Conservation (phyloP, 2,797 vertebrate species). For the Melanotaenia boesemani region DNA sequence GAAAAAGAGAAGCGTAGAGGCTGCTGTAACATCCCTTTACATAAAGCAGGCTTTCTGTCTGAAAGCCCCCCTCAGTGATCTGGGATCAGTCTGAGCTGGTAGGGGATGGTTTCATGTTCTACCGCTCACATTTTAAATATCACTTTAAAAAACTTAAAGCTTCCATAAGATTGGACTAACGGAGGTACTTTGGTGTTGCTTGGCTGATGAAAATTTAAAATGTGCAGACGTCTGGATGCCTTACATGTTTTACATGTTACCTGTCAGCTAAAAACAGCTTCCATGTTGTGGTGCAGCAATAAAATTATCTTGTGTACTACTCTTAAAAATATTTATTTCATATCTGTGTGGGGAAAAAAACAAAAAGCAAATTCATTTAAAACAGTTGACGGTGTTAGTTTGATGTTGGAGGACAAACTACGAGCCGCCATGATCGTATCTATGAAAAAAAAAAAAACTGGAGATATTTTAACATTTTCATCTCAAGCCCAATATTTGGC, state of each 20-base stretch:
- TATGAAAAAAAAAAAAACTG: constrained; percentile 29
- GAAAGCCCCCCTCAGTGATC: too few relatives aligned
- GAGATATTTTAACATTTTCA: constrained; percentile 72
- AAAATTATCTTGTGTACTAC: constrained; percentile 1
- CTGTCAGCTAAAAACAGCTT: neutral
- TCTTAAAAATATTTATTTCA: constrained; percentile 39
- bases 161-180: too few relatives aligned
- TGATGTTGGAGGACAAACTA: constrained; percentile 23
- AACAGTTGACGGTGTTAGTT: neutral
- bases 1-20: neutral
- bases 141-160: constrained; percentile 36
- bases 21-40: too few relatives aligned
- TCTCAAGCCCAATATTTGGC: constrained; percentile 88
- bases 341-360: constrained; percentile 11
- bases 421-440: constrained; percentile 4
- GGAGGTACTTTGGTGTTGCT: too few relatives aligned
- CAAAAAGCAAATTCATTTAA: neutral
- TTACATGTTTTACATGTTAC: too few relatives aligned
- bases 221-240: neutral
- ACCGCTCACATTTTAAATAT: neutral
- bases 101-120: constrained; percentile 2
- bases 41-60: neutral
- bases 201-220: constrained; percentile 17
- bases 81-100: too few relatives aligned
- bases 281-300: constrained; percentile 23